These are phyloP conservation scores for Pissodes strobi DNA, from an alignment of 1,140 invertebrate genomes.

Conservation along the genomic window DNA sequence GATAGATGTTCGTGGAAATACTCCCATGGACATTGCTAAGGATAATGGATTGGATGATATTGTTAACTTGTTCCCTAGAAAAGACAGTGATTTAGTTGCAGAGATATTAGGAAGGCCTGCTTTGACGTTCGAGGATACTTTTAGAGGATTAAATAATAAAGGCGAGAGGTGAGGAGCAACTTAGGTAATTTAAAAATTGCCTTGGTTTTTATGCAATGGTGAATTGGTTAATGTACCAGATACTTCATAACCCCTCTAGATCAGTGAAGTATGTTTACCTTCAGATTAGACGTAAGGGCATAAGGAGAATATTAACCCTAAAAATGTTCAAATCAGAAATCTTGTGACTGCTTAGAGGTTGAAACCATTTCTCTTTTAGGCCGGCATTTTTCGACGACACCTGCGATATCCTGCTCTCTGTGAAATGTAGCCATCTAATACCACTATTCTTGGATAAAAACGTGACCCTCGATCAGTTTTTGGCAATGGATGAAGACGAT, in stretches of 20 bases:
- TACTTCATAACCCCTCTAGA: too few species aligned
- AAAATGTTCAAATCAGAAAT: too few species aligned
- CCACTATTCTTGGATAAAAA: conserved; percentile 53
- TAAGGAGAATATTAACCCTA: too few species aligned
- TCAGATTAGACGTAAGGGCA: too few species aligned
- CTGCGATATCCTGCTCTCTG: conserved; percentile 52
- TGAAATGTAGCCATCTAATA: conserved; percentile 51
- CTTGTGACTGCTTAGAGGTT: too few species aligned
- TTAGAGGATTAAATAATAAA: conserved; percentile 11
- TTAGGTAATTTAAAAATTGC: too few species aligned
- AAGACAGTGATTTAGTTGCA: conserved; percentile 27
- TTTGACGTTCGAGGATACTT: conserved; percentile 35
- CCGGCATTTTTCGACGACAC: conserved; percentile 58
- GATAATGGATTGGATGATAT: conserved; percentile 55
- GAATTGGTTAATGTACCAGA: too few species aligned
- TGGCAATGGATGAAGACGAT: conserved; percentile 53
- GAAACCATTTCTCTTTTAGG: too few species aligned
- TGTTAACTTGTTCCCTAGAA: conserved; percentile 53
- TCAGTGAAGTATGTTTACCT: too few species aligned
- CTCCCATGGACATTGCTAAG: conserved; percentile 55
- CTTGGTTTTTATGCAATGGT: too few species aligned
- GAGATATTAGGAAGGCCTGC: conserved; percentile 10
- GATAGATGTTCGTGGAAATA: conserved; percentile 56
- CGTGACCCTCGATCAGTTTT: conserved; percentile 55
- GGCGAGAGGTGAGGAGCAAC: conserved; percentile 20